phyloP scores from a whole-genome alignment of 2,113 vertebrate genomes.

The Capricornis sumatraensis region DNA sequence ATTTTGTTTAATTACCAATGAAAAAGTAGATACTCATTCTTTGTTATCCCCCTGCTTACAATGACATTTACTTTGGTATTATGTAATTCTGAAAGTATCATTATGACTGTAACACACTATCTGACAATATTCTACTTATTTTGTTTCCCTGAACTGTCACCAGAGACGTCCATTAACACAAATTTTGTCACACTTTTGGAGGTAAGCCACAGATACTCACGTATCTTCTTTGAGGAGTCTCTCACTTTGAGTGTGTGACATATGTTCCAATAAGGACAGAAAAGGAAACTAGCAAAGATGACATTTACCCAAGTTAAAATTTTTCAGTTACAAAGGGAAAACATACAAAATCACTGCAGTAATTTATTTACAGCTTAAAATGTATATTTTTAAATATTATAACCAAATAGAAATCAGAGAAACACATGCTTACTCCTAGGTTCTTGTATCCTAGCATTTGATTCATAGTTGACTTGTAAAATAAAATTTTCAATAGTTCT shows the following conservation, averaged over 20 bases:
- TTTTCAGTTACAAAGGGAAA: neutral
- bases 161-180: neutral
- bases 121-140: neutral
- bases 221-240: neutral
- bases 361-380: neutral
- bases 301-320: neutral
- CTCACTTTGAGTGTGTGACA: neutral
- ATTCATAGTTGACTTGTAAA: neutral
- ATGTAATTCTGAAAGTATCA: neutral
- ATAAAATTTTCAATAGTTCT: neutral
- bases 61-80: neutral
- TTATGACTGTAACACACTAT: neutral
- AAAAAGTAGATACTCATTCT: neutral
- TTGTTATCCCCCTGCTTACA: neutral
- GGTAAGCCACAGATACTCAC: neutral
- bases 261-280: neutral
- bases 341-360: neutral
- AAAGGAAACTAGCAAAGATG: conserved; percentile 20
- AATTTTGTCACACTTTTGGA: neutral
- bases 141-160: neutral
- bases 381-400: neutral
- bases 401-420: neutral
- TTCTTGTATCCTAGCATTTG: neutral
- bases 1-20: conserved; percentile 14
- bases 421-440: neutral